Evolutionary conservation across 2,113 vertebrate species (phyloP).

Genomic region (Sialia sialis): DNA sequence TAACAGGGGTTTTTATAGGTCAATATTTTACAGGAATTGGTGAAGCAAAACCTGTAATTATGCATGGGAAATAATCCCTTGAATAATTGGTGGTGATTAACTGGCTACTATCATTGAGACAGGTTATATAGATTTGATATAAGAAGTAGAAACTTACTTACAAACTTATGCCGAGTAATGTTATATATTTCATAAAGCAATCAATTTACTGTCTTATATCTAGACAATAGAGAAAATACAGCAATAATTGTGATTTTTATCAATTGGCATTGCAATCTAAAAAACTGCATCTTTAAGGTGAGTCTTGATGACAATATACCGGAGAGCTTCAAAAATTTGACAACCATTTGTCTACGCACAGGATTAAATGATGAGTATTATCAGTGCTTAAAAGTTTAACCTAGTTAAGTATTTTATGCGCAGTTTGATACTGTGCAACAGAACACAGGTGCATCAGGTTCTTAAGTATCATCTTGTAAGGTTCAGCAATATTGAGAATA

Average conservation of each 20-base stretch:
- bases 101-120: conserved; percentile 39
- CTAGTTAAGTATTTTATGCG: neutral
- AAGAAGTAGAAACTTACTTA: neutral
- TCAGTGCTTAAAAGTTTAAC: neutral
- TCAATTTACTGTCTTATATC: neutral
- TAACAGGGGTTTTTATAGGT: conserved; percentile 72
- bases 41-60: conserved; percentile 68
- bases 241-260: neutral
- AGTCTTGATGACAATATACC: neutral
- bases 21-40: conserved; percentile 66
- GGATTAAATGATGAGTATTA: neutral
- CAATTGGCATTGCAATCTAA: neutral
- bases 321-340: neutral
- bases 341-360: neutral
- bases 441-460: neutral
- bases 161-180: neutral
- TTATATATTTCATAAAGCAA: neutral
- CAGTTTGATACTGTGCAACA: neutral
- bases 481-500: neutral
- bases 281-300: neutral
- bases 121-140: conserved; percentile 22
- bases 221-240: neutral
- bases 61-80: conserved; percentile 56
- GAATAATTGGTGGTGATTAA: conserved; percentile 71
- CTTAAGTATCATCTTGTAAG: neutral